These are phyloP conservation scores for Oligia strigilis DNA, from an alignment of 2,888 invertebrate genomes.

Conservation along the genomic window DNA sequence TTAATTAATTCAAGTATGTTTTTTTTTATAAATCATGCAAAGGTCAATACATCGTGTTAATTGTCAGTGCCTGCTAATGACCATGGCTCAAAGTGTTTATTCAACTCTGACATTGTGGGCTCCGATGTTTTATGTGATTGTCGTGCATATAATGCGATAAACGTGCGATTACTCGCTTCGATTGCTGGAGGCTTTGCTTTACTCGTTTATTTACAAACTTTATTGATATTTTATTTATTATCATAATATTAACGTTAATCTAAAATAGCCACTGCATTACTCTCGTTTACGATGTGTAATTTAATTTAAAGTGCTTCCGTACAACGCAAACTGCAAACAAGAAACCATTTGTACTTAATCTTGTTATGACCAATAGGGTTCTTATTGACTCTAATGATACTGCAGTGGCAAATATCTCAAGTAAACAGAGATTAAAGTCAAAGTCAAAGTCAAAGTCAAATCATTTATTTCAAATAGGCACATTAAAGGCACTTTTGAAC, in stretches of 20 bases:
- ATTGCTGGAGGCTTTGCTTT: slow-evolving; percentile 17
- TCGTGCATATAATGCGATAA: slow-evolving; percentile 32
- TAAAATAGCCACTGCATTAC: not conserved
- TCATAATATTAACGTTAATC: slow-evolving; percentile 10
- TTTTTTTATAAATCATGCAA: slow-evolving; percentile 51
- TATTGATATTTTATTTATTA: slow-evolving; percentile 18
- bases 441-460: no score
- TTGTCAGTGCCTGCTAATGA: slow-evolving; percentile 48
- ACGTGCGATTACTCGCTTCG: slow-evolving; percentile 42
- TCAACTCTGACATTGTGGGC: slow-evolving; percentile 63
- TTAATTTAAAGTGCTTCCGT: slow-evolving; percentile 28
- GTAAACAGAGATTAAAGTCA: slow-evolving; percentile 16
- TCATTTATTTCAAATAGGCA: no score
- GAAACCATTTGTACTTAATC: slow-evolving; percentile 33
- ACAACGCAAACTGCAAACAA: slow-evolving; percentile 14
- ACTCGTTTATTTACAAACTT: not conserved
- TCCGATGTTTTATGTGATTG: slow-evolving; percentile 19
- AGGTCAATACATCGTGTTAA: slow-evolving; percentile 56
- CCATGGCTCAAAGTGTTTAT: slow-evolving; percentile 64
- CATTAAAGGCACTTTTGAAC: no score
- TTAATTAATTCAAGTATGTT: slow-evolving; percentile 44
- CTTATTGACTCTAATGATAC: slow-evolving; percentile 33
- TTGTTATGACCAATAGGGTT: slow-evolving; percentile 31
- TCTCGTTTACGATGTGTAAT: slow-evolving; percentile 2
- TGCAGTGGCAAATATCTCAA: slow-evolving; percentile 27